Evolutionary conservation across 2,888 invertebrate genomes (phyloP).

Genomic region (Drosophila kambysellisi): DNA sequence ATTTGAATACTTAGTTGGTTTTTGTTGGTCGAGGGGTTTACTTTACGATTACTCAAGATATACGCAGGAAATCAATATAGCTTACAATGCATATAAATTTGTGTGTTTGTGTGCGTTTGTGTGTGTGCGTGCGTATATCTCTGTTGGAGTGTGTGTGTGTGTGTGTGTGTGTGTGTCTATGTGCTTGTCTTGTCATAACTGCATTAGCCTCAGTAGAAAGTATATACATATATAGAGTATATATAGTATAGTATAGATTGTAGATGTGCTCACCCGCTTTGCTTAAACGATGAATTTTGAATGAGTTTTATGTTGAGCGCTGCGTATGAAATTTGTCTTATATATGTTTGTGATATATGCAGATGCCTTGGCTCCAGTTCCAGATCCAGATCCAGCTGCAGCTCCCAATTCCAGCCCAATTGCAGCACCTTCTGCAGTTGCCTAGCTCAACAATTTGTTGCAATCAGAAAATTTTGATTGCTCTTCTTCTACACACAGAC

Average conservation of each 20-base stretch:
- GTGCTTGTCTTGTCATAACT: constrained; percentile 36
- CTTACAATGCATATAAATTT: constrained; percentile 58
- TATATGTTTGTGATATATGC: constrained; percentile 31
- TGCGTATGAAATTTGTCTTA: constrained; percentile 47
- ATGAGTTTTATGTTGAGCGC: constrained; percentile 72
- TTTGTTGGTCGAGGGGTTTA: constrained; percentile 8
- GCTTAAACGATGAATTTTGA: constrained; percentile 84
- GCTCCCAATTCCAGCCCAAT: constrained; percentile 3
- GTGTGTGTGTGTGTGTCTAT: constrained; percentile 16
- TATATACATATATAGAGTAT: neutral
- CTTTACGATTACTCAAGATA: constrained; percentile 61
- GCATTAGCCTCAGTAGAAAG: constrained; percentile 9
- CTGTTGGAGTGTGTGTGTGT: constrained; percentile 13
- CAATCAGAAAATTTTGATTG: constrained; percentile 31
- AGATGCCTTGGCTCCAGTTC: constrained; percentile 2
- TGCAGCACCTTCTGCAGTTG: constrained; percentile 13
- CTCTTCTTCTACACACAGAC: constrained; percentile 35
- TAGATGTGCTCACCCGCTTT: constrained; percentile 77
- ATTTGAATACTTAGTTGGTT: constrained; percentile 28
- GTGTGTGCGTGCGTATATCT: constrained; percentile 16
- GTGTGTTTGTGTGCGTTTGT: constrained; percentile 9
- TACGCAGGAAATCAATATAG: constrained; percentile 74
- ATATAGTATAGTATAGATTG: neutral
- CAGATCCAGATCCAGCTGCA: constrained; percentile 7
- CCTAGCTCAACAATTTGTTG: constrained; percentile 39